phyloP scores from a whole-genome alignment of 2,888 invertebrate species.

The Cheilosia variabilis region DNA sequence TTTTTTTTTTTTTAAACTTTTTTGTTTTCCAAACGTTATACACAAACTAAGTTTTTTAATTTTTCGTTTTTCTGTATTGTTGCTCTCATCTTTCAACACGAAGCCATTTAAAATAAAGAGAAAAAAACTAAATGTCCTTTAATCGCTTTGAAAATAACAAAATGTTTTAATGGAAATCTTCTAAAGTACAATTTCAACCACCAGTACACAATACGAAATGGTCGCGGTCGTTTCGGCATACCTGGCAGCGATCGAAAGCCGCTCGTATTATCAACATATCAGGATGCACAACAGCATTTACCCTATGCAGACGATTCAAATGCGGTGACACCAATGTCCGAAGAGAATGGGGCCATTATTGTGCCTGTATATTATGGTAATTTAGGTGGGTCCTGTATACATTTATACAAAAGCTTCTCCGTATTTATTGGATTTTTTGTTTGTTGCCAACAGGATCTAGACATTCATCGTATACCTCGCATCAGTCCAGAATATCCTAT shows the following conservation, averaged over 20 bases:
- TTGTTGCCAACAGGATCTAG: slow-evolving; percentile 87
- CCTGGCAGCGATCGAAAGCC: slow-evolving; percentile 96
- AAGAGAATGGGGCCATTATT: slow-evolving; percentile 97
- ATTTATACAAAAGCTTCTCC: neutral
- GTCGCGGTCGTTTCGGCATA: slow-evolving; percentile 90
- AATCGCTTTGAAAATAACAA: slow-evolving; percentile 1
- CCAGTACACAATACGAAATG: slow-evolving; percentile 93
- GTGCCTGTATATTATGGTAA: slow-evolving; percentile 95
- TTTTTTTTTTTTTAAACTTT: slow-evolving; percentile 44
- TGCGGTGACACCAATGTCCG: slow-evolving; percentile 98
- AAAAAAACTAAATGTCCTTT: neutral
- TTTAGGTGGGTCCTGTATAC: slow-evolving; percentile 86
- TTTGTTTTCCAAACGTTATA: slow-evolving; percentile 22
- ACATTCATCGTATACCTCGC: slow-evolving; percentile 97
- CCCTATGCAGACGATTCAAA: slow-evolving; percentile 99
- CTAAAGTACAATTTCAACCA: slow-evolving; percentile 76
- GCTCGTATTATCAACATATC: slow-evolving; percentile 95
- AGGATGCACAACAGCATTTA: slow-evolving; percentile 96
- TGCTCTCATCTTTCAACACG: slow-evolving; percentile 69
- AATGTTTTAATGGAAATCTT: slow-evolving; percentile 44
- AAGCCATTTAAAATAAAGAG: slow-evolving; percentile 14
- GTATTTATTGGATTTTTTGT: slow-evolving; percentile 3
- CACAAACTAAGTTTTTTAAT: slow-evolving; percentile 34
- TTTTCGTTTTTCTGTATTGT: slow-evolving; percentile 55
- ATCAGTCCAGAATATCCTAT: slow-evolving; percentile 96